phyloP scores from a whole-genome alignment of 2,113 vertebrate genomes.

The Oncorhynchus mykiss region DNA sequence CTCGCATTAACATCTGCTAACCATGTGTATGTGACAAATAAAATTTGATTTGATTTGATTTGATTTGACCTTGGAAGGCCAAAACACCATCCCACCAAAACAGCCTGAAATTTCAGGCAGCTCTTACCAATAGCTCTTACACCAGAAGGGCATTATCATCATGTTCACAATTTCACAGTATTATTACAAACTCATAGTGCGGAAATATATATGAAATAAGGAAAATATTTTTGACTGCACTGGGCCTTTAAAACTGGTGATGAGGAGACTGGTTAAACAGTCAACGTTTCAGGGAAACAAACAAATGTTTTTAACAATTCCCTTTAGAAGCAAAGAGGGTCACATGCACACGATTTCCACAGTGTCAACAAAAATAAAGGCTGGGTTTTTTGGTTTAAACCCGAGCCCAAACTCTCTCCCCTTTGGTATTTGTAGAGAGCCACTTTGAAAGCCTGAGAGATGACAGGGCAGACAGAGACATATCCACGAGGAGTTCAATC shows the following conservation, averaged over 20 bases:
- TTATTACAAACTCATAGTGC: too few relatives aligned
- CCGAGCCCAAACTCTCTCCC: background rate
- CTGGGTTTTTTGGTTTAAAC: background rate
- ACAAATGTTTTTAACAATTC: background rate
- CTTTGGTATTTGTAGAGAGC: background rate
- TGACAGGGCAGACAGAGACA: slow-evolving; percentile 16
- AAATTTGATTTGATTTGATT: too few relatives aligned
- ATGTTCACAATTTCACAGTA: too few relatives aligned
- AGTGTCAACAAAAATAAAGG: background rate
- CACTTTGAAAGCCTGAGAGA: slow-evolving; percentile 13
- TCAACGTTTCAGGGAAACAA: background rate
- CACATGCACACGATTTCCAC: background rate
- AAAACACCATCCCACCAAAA: too few relatives aligned
- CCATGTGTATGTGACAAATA: too few relatives aligned
- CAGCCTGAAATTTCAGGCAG: too few relatives aligned
- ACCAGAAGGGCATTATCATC: too few relatives aligned
- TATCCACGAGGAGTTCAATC: slow-evolving; percentile 15
- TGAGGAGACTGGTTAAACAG: background rate
- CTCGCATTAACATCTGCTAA: too few relatives aligned
- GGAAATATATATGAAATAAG: too few relatives aligned
- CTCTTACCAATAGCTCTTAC: too few relatives aligned
- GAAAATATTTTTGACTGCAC: too few relatives aligned
- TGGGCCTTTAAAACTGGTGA: background rate
- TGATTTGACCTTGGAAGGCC: too few relatives aligned
- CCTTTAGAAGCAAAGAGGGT: background rate